Evolutionary conservation across 1,140 invertebrate genomes (phyloP).

Genomic region (Muscidifurax raptorellus): DNA sequence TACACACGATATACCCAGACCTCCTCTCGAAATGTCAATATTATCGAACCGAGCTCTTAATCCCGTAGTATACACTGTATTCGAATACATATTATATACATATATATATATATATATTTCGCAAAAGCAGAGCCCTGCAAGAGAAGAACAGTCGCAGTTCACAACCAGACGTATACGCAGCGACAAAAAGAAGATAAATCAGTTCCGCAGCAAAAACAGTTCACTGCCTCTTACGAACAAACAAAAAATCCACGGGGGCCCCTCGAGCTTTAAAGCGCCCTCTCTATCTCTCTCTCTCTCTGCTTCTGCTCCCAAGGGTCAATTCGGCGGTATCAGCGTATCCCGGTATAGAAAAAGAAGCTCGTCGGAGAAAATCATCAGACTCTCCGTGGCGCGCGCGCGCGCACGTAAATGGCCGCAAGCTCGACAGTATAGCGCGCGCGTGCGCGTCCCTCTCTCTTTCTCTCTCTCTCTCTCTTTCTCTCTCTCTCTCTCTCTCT

Average conservation of each 20-base stretch:
- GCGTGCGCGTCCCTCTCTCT: conserved; percentile 20
- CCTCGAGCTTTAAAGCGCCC: background rate
- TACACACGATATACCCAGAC: background rate
- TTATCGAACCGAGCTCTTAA: background rate
- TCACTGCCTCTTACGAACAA: background rate
- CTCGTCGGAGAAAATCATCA: background rate
- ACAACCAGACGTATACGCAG: too few species aligned
- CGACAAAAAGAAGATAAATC: too few species aligned
- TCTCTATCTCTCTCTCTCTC: background rate
- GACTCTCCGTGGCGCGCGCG: background rate
- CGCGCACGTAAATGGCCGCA: background rate
- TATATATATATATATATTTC: too few species aligned
- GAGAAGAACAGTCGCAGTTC: too few species aligned
- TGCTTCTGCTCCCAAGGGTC: background rate
- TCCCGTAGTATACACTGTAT: too few species aligned
- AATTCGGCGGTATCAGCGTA: background rate
- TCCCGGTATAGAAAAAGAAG: too few species aligned
- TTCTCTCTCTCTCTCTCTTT: too few species aligned
- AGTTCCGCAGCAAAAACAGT: too few species aligned
- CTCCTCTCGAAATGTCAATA: background rate
- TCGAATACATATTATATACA: too few species aligned
- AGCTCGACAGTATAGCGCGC: background rate
- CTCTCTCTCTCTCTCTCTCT: conserved; percentile 1
- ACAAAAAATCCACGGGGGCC: conserved; percentile 20
- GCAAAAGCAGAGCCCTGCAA: too few species aligned